A percentile compares a stretch with the other conserved stretches of the same genome.
Evolutionary conservation across 2,113 vertebrate species (phyloP).

Genomic region (Laterallus jamaicensis): DNA sequence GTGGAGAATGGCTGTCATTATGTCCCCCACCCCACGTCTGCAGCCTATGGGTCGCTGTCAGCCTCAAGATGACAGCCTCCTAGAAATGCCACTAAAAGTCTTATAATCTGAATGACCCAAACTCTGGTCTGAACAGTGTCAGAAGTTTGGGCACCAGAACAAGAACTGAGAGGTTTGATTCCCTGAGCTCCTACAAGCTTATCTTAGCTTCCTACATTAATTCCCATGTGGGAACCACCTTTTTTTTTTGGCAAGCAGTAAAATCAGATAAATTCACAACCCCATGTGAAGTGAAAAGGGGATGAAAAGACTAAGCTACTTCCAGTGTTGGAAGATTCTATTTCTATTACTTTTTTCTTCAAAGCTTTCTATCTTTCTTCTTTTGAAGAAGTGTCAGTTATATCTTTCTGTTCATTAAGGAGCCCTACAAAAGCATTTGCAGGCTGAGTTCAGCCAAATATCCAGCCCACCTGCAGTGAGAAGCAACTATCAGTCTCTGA

Average conservation of each 20-base stretch:
- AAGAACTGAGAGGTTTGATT: neutral
- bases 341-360: neutral
- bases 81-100: neutral
- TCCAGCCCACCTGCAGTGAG: neutral
- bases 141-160: neutral
- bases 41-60: neutral
- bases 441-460: neutral
- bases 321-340: neutral
- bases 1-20: neutral
- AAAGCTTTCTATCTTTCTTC: neutral
- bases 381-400: neutral
- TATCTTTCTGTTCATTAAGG: neutral
- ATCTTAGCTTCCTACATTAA: neutral
- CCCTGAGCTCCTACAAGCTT: neutral
- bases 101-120: neutral
- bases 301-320: neutral
- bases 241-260: neutral
- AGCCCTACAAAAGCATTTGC: neutral
- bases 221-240: neutral
- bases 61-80: neutral
- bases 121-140: neutral
- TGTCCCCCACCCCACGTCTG: neutral
- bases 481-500: neutral
- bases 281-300: neutral
- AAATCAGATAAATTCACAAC: neutral